Percentiles rank a stretch among this genome's conserved stretches.
Conservation (phyloP, 2,797 vertebrate genomes). For the Sebastes kiyomatsui region DNA sequence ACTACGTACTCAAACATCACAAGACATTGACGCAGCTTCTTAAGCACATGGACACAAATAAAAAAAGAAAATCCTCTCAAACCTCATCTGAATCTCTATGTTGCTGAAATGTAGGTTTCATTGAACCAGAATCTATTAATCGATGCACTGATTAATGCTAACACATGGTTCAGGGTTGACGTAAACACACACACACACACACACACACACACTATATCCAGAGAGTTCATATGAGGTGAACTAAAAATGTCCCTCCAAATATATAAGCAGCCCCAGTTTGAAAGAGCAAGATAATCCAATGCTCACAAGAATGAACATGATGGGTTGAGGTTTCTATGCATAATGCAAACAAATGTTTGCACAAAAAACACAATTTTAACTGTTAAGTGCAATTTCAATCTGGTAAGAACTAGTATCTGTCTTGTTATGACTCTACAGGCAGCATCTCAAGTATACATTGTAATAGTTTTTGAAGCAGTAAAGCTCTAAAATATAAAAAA, state of each 20-base stretch:
- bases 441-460: background rate
- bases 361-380: background rate
- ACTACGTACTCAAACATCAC: background rate
- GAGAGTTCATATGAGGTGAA: conserved; percentile 8
- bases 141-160: background rate
- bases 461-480: background rate
- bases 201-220: no score
- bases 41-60: background rate
- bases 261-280: background rate
- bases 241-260: conserved; percentile 2
- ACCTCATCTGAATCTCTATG: background rate
- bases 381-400: background rate
- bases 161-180: background rate
- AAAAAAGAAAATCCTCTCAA: background rate
- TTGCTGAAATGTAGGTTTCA: background rate
- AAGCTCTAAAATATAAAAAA: background rate
- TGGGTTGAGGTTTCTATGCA: background rate
- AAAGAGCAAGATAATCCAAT: background rate
- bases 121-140: background rate
- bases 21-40: background rate
- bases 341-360: background rate
- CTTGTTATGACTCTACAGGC: background rate
- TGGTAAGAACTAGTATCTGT: background rate
- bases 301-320: background rate
- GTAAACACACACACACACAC: background rate